phyloP scores from a whole-genome alignment of 1,140 invertebrate genomes.

The Lepidurus apus region DNA sequence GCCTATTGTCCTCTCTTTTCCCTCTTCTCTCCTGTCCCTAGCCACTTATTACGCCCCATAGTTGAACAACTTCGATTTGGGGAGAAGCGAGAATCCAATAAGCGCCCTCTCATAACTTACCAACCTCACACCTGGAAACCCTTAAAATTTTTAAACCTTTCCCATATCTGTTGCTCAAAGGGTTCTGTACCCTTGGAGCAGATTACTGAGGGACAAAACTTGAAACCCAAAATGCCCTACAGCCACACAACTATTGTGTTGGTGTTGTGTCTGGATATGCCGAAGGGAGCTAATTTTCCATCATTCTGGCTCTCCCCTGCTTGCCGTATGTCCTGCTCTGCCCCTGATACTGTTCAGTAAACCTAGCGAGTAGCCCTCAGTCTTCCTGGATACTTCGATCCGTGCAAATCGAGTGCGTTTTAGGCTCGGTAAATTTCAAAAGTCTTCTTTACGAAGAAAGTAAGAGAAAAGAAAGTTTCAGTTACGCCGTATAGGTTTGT shows the following conservation, averaged over 20 bases:
- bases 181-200: neutral
- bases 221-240: neutral
- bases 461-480: slow-evolving; percentile 11
- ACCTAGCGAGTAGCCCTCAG: neutral
- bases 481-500: neutral
- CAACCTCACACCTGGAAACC: no score
- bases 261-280: neutral
- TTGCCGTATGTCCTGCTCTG: neutral
- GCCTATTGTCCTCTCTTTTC: neutral
- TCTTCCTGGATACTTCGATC: neutral
- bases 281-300: slow-evolving; percentile 10
- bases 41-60: neutral
- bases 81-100: no score
- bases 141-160: no score
- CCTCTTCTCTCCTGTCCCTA: neutral
- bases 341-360: neutral
- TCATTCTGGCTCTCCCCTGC: neutral
- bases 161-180: neutral
- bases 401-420: neutral
- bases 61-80: neutral
- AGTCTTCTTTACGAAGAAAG: neutral
- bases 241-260: neutral
- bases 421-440: neutral
- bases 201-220: neutral
- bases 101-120: no score